Evolutionary conservation across 2,888 invertebrate genomes (phyloP), one percentile per base, ranked within the genome.

Genomic region (Gonocerus acuteangulatus): DNA sequence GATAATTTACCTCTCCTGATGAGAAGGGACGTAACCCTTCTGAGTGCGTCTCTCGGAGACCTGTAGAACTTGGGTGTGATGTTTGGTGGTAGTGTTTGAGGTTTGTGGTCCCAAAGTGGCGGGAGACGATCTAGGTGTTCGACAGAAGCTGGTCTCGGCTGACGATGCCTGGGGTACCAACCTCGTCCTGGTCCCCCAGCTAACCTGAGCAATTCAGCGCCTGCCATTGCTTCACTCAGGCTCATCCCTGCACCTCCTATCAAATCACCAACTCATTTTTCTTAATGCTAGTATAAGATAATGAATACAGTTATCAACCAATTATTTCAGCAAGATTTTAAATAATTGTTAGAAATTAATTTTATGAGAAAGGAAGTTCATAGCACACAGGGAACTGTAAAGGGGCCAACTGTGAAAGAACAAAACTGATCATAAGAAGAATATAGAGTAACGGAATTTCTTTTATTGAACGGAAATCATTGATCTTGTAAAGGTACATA

Each of bases 11-110:
- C 87, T 80, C 87, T 87, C 74, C 87, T 80, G 76, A 90, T 90
- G 74, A 90, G 82, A 75, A 90, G 83, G 80, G 90, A 90, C 74
- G 90, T 90, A 72, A 90, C 90, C 75, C 90, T 83, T 72, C 90
- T 81, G 69, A 90, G 79, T 64, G 90, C 90, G 75, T 90, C 90
- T 71, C 89, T 81, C 49, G 89, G 89, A 68, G 89, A 89, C 76
- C 88, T 86, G 79, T 90, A 87, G 80, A 90, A 90, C 76, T 89
- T 89, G 70, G 90, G 90, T 67, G 89, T 89, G 72, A 90, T 79
- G 79, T 90, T 90, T 63, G 90, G 90, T 59, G 90, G 90, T 71
- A 90, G 79, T n/a, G 90, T 90, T 67, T 89, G 79, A 3, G 90
- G 90, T 72, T 90, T 90, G 71, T 89, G 71, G 63, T 69, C 70